A percentile compares a stretch with the other conserved stretches of the same genome.
phyloP scores from a whole-genome alignment of 2,113 vertebrate species.

The Barnardius zonarius region DNA sequence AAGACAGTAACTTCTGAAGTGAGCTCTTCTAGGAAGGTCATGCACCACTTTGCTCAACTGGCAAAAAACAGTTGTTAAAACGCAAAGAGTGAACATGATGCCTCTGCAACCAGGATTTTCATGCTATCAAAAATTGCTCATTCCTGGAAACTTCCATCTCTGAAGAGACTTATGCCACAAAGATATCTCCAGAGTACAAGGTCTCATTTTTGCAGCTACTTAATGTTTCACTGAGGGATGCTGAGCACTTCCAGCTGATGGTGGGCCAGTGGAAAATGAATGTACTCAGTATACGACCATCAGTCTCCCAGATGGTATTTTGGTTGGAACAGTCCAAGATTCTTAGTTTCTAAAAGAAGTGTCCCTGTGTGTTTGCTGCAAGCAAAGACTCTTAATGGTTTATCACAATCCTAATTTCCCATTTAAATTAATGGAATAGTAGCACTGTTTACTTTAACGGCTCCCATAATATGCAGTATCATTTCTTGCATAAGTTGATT shows the following conservation, averaged over 20 bases:
- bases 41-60: neutral
- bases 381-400: neutral
- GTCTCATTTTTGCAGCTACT: neutral
- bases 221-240: neutral
- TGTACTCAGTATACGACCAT: neutral
- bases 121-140: neutral
- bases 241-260: neutral
- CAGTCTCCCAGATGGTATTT: neutral
- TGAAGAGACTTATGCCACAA: neutral
- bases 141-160: neutral
- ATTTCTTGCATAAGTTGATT: constrained; percentile 8
- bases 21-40: neutral
- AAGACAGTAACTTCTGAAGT: neutral
- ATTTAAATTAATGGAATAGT: constrained; percentile 37
- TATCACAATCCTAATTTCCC: constrained; percentile 3
- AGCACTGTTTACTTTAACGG: constrained; percentile 24
- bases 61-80: neutral
- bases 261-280: neutral
- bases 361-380: neutral
- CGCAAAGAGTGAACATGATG: neutral
- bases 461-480: neutral
- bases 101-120: neutral
- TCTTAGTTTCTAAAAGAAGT: neutral
- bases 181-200: neutral
- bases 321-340: neutral